These are phyloP conservation scores for Diabrotica virgifera DNA, from an alignment of 1,140 invertebrate genomes.

Conservation along the genomic window DNA sequence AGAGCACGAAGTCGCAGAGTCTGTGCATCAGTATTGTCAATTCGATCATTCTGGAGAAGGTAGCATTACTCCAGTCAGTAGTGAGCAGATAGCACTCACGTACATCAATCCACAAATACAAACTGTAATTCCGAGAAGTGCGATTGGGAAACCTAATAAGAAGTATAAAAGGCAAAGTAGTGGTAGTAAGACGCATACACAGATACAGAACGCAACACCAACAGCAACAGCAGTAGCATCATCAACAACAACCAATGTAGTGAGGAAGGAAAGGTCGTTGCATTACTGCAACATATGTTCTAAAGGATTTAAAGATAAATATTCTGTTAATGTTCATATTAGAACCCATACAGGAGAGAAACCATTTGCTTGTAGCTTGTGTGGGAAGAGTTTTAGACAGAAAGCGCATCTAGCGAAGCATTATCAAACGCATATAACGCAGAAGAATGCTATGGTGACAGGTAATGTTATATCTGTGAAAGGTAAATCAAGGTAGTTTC, in stretches of 20 bases:
- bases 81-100: constrained; percentile 47
- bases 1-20: constrained; percentile 69
- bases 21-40: constrained; percentile 66
- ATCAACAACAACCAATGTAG: constrained; percentile 56
- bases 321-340: constrained; percentile 89
- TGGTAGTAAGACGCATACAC: constrained; percentile 42
- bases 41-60: constrained; percentile 55
- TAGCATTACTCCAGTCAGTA: constrained; percentile 54
- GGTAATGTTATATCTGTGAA: constrained; percentile 42
- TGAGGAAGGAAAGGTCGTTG: constrained; percentile 77
- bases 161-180: constrained; percentile 55
- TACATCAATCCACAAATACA: constrained; percentile 42
- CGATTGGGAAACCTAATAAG: constrained; percentile 53
- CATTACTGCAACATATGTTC: constrained; percentile 90
- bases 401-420: constrained; percentile 97
- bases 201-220: constrained; percentile 43
- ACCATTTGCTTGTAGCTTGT: constrained; percentile 83
- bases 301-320: constrained; percentile 91
- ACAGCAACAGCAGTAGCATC: neutral
- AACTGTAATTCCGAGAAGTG: constrained; percentile 50
- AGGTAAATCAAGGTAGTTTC: constrained; percentile 44
- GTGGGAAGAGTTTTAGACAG: constrained; percentile 89
- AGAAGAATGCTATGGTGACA: constrained; percentile 57
- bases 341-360: constrained; percentile 89
- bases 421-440: constrained; percentile 90